Conservation (phyloP, 1,140 invertebrate genomes). For the Drosophila repletoides region DNA sequence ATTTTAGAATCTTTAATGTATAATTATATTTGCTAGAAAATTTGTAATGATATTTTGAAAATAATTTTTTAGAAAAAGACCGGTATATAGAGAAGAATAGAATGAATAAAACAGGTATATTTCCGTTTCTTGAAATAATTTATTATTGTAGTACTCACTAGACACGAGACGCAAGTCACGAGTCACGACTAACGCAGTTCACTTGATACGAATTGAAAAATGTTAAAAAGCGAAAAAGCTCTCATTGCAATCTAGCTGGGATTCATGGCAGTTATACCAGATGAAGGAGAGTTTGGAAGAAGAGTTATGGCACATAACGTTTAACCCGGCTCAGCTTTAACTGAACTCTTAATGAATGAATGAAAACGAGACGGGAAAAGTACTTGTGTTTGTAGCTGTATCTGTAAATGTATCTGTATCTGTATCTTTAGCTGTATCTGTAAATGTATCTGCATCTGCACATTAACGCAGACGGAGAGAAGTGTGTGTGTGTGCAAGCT, state of each 20-base stretch:
- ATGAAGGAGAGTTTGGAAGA: neutral
- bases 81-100: too few species aligned
- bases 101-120: too few species aligned
- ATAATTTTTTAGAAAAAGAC: too few species aligned
- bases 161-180: neutral
- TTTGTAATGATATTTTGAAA: too few species aligned
- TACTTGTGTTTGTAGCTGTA: conserved; percentile 17
- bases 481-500: conserved; percentile 49
- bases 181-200: conserved; percentile 6
- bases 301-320: conserved; percentile 61
- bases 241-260: conserved; percentile 24
- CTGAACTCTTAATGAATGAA: conserved; percentile 55
- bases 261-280: conserved; percentile 26
- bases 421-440: conserved; percentile 30
- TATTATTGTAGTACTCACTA: too few species aligned
- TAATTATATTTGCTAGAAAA: too few species aligned
- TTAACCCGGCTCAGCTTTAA: conserved; percentile 54
- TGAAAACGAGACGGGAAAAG: conserved; percentile 29
- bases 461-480: conserved; percentile 22
- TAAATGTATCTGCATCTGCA: conserved; percentile 35
- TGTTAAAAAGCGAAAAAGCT: too few species aligned
- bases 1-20: too few species aligned
- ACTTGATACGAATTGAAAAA: too few species aligned
- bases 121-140: too few species aligned
- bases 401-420: conserved; percentile 14